Evolutionary conservation across 2,888 invertebrate genomes (phyloP).

Genomic region (Heliconius cydno): DNA sequence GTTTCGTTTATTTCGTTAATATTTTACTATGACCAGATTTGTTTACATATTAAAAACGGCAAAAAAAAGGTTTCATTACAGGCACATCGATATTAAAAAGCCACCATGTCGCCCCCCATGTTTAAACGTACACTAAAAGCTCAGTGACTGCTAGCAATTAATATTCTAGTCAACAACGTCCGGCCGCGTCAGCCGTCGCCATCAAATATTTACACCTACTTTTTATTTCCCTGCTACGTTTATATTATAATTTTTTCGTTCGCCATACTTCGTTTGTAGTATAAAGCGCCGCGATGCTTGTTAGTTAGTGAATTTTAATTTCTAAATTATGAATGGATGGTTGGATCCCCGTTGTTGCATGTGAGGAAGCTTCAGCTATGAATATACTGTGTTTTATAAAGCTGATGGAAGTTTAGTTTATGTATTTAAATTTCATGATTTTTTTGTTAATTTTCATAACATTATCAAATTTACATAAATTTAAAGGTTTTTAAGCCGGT

Average conservation of each 20-base stretch:
- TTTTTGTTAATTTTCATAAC: neutral
- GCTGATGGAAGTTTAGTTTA: neutral
- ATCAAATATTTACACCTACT: conserved; percentile 62
- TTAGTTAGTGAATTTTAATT: conserved; percentile 49
- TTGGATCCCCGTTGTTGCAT: conserved; percentile 34
- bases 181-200: conserved; percentile 53
- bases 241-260: conserved; percentile 33
- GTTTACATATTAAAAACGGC: neutral
- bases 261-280: conserved; percentile 28
- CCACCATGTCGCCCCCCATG: conserved; percentile 27
- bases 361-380: conserved; percentile 9
- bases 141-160: conserved; percentile 56
- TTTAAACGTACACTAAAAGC: conserved; percentile 46
- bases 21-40: neutral
- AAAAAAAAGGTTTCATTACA: conserved; percentile 11
- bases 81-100: conserved; percentile 34
- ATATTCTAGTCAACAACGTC: conserved; percentile 61
- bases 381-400: conserved; percentile 3
- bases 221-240: conserved; percentile 54
- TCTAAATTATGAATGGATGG: conserved; percentile 43
- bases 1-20: no score
- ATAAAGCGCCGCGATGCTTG: conserved; percentile 31
- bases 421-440: neutral
- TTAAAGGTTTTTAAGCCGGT: neutral
- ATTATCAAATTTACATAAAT: neutral